These are phyloP conservation scores for Peromyscus californicus DNA, from an alignment of 2,113 vertebrate species.

Conservation along the genomic window DNA sequence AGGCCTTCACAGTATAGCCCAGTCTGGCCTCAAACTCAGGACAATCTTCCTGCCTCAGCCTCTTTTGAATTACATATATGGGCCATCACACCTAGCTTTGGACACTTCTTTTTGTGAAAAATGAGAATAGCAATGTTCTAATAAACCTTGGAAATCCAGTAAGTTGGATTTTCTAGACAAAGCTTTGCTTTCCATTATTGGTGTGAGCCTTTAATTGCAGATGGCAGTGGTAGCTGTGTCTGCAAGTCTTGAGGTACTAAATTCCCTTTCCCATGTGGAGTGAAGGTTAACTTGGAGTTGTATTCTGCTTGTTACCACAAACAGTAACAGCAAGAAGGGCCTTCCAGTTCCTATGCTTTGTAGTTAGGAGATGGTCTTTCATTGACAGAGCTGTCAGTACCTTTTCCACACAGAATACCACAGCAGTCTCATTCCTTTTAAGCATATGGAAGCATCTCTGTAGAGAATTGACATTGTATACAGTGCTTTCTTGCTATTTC, in stretches of 20 bases:
- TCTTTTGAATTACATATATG: background rate
- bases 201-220: conserved; percentile 10
- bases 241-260: background rate
- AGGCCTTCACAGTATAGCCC: too few species aligned
- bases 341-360: background rate
- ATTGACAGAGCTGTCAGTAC: background rate
- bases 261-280: background rate
- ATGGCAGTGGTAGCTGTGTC: background rate
- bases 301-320: conserved; percentile 40
- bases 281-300: background rate
- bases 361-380: conserved; percentile 18
- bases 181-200: conserved; percentile 30
- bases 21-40: background rate
- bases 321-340: conserved; percentile 11
- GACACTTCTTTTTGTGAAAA: conserved; percentile 5
- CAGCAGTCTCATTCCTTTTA: background rate
- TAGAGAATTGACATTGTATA: background rate
- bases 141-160: background rate
- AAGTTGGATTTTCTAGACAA: conserved; percentile 15
- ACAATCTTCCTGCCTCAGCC: background rate
- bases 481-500: background rate
- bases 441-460: conserved; percentile 22
- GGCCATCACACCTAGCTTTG: background rate
- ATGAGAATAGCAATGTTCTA: background rate
- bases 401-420: background rate